Conservation (phyloP, 2,113 vertebrate species). For the Thalassoma bifasciatum region DNA sequence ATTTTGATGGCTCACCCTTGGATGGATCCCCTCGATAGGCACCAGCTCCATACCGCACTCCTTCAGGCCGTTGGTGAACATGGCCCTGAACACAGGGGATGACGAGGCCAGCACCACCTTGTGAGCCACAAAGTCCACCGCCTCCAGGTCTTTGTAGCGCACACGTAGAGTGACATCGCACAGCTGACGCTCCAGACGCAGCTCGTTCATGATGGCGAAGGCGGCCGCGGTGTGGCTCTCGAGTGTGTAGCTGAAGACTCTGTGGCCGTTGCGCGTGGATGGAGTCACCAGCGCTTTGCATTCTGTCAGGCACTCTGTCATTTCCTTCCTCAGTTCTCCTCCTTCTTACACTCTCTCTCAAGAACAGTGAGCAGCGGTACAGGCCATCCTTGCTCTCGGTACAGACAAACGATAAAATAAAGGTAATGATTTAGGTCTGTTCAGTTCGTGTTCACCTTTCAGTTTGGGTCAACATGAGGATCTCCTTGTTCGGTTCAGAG, state of each 20-base stretch:
- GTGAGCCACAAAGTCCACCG: slow-evolving; percentile 90
- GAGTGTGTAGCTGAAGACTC: slow-evolving; percentile 91
- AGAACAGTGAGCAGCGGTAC: slow-evolving; percentile 41
- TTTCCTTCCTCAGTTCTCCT: slow-evolving; percentile 67
- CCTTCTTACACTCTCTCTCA: slow-evolving; percentile 59
- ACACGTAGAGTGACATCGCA: slow-evolving; percentile 94
- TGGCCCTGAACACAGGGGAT: slow-evolving; percentile 93
- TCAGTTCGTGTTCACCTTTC: slow-evolving; percentile 3
- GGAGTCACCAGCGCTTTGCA: slow-evolving; percentile 94
- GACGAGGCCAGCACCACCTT: slow-evolving; percentile 93
- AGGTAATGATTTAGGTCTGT: slow-evolving; percentile 18
- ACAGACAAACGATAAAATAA: slow-evolving; percentile 44
- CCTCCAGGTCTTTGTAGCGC: slow-evolving; percentile 84
- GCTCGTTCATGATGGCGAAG: slow-evolving; percentile 93
- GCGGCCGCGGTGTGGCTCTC: slow-evolving; percentile 92
- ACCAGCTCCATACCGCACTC: slow-evolving; percentile 93
- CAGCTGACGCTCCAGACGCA: slow-evolving; percentile 88
- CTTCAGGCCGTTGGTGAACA: slow-evolving; percentile 93
- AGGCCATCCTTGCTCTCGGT: slow-evolving; percentile 74
- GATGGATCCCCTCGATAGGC: slow-evolving; percentile 94
- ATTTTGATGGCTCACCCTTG: slow-evolving; percentile 70
- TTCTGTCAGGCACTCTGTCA: slow-evolving; percentile 85
- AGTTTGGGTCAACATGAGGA: slow-evolving; percentile 33
- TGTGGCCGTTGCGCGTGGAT: slow-evolving; percentile 89
- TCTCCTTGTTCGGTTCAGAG: slow-evolving; percentile 45